phyloP scores from a whole-genome alignment of 2,113 vertebrate species.

The Daboia siamensis region DNA sequence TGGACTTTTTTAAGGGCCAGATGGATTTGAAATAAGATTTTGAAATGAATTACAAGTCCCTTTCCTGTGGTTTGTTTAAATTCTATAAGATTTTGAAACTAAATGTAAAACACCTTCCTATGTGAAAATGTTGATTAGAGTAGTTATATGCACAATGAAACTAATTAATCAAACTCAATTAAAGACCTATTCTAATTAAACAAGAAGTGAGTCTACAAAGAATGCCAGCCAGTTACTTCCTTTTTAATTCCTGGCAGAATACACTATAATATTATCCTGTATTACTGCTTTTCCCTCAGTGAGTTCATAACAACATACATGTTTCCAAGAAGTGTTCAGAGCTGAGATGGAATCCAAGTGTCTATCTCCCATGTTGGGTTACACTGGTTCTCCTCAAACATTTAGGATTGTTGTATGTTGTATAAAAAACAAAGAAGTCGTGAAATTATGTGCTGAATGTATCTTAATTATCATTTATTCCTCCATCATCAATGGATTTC shows the following conservation, averaged over 20 bases:
- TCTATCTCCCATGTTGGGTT: not conserved
- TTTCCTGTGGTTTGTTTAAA: not conserved
- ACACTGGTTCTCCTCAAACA: not conserved
- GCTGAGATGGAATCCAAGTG: not conserved
- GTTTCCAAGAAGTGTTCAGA: not conserved
- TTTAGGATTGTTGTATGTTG: not conserved
- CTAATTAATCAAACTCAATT: slow-evolving; percentile 7
- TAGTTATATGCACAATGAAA: not conserved
- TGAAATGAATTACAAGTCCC: not conserved
- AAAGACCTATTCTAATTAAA: not conserved
- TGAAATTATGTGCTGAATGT: not conserved
- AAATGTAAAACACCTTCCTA: not conserved
- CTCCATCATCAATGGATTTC: not conserved
- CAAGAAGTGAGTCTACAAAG: not conserved
- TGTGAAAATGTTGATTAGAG: not conserved
- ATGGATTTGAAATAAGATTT: not conserved
- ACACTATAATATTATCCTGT: not conserved
- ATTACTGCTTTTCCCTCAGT: not conserved
- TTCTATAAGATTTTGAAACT: not conserved
- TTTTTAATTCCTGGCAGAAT: not conserved
- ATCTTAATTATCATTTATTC: not conserved
- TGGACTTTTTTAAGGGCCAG: not conserved
- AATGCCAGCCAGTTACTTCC: not conserved
- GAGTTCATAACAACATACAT: not conserved
- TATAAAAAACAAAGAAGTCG: not conserved